Percentiles rank a stretch among this genome's conserved stretches.
Conservation (phyloP, 2,888 invertebrate genomes). For the Hipparchia sbordonii region DNA sequence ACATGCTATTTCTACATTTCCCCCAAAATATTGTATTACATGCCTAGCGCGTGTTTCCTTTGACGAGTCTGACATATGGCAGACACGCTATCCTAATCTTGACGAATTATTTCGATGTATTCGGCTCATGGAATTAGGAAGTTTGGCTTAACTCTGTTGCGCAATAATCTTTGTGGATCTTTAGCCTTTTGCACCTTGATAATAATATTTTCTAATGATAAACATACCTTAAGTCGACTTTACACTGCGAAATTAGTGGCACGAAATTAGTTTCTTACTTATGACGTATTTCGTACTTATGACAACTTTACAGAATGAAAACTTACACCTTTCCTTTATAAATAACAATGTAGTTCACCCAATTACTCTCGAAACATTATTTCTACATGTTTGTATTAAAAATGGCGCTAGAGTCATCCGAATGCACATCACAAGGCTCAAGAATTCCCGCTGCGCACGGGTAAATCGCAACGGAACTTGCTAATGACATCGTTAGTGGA, state of each 20-base stretch:
- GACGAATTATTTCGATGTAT: constrained; percentile 30
- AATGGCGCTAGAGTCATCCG: constrained; percentile 11
- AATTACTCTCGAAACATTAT: constrained; percentile 19
- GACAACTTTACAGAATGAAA: background rate
- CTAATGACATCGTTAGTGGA: constrained; percentile 36
- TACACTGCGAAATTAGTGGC: background rate
- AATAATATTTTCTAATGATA: background rate
- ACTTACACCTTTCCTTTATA: background rate
- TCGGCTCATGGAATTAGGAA: background rate
- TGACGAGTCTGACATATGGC: constrained; percentile 9
- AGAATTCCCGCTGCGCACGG: constrained; percentile 14
- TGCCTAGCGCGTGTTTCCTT: constrained; percentile 9
- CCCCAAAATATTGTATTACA: constrained; percentile 16
- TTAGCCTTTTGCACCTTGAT: background rate
- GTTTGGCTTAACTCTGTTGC: constrained; percentile 17
- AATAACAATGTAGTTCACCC: background rate
- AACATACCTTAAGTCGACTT: background rate
- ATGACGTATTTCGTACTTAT: background rate
- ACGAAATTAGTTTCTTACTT: too few relatives aligned
- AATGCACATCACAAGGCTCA: constrained; percentile 12
- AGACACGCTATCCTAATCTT: constrained; percentile 28
- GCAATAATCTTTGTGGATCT: constrained; percentile 10
- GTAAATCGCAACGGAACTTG: constrained; percentile 29
- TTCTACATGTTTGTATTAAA: constrained; percentile 7
- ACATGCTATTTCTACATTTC: constrained; percentile 9